Percentiles rank a stretch among this genome's conserved stretches.
These are phyloP conservation scores for Patella depressa DNA, from an alignment of 2,888 invertebrate species.

Conservation along the genomic window DNA sequence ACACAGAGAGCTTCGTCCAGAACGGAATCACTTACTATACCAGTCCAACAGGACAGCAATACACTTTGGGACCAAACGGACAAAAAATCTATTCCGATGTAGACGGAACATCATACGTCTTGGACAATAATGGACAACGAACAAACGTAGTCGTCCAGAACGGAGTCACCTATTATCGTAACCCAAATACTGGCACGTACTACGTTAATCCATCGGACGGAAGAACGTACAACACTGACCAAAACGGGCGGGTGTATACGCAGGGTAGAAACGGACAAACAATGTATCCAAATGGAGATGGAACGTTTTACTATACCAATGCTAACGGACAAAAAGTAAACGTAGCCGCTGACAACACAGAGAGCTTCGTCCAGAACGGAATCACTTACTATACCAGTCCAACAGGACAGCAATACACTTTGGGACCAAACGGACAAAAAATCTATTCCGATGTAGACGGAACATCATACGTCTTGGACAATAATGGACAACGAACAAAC, in stretches of 20 bases:
- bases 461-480: neutral
- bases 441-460: neutral
- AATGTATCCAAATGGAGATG: neutral
- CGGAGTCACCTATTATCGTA: neutral
- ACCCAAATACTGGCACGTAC: neutral
- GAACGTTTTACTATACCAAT: neutral
- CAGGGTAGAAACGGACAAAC: neutral
- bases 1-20: neutral
- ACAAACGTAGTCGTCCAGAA: neutral
- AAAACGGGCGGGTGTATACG: too few relatives aligned
- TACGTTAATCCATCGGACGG: neutral
- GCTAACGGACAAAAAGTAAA: neutral
- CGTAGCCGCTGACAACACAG: neutral
- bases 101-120: neutral
- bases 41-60: neutral
- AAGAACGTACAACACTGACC: neutral
- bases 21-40: neutral
- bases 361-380: neutral
- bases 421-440: neutral
- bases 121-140: constrained; percentile 1
- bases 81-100: neutral
- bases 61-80: neutral
- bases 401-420: neutral
- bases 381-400: neutral
- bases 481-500: neutral